Evolutionary conservation across 2,888 invertebrate genomes (phyloP).

Genomic region (Bellardia pandia): DNA sequence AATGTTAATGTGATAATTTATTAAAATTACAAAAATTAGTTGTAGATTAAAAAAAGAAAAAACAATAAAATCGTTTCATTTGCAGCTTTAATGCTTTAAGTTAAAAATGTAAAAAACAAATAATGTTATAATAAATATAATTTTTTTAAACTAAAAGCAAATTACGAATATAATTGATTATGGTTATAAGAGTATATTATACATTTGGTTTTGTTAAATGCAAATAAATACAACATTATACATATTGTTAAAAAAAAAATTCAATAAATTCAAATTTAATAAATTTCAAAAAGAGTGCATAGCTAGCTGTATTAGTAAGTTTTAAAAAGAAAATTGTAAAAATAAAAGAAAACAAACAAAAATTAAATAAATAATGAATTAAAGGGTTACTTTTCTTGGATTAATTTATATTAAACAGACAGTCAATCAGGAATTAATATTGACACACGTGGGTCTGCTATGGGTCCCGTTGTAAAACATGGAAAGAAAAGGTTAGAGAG

Average conservation of each 20-base stretch:
- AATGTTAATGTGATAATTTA: conserved; percentile 72
- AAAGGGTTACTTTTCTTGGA: no score
- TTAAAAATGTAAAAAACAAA: conserved; percentile 31
- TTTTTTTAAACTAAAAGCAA: conserved; percentile 1
- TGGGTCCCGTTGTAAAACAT: no score
- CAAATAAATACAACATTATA: background rate
- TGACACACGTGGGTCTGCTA: no score
- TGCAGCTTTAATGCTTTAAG: conserved; percentile 66
- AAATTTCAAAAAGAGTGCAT: conserved; percentile 29
- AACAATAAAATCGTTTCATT: conserved; percentile 42
- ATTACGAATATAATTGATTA: conserved; percentile 19
- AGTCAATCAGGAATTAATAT: no score
- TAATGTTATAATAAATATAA: background rate
- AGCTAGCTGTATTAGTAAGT: conserved; percentile 52
- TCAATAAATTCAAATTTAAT: conserved; percentile 29
- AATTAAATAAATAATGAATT: conserved; percentile 22
- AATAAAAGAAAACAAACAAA: conserved; percentile 30
- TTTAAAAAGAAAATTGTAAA: conserved; percentile 51
- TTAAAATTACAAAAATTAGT: conserved; percentile 54
- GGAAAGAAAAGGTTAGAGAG: no score
- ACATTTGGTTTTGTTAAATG: background rate
- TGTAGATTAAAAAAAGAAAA: conserved; percentile 37
- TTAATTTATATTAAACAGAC: no score
- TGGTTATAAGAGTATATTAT: conserved; percentile 10
- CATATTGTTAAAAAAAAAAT: conserved; percentile 48